A percentile compares a stretch with the other conserved stretches of the same genome.
Evolutionary conservation across 2,888 invertebrate species (phyloP).

Genomic region (Zeuzera pyrina): DNA sequence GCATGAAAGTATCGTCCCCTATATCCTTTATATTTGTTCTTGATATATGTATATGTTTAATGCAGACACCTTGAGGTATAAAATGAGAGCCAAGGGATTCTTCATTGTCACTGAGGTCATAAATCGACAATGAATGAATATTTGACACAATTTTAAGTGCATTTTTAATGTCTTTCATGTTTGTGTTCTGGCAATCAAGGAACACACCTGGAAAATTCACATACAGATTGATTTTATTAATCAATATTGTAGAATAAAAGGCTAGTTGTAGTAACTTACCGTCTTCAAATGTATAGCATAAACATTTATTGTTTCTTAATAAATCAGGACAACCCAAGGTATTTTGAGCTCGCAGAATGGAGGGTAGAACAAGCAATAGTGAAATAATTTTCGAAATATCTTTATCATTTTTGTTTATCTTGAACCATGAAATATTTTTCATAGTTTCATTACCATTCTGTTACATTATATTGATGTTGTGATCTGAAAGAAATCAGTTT

Average conservation of each 20-base stretch:
- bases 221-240: background rate
- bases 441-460: conserved; percentile 63
- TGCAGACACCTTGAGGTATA: conserved; percentile 81
- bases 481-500: too few species aligned
- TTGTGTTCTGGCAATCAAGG: conserved; percentile 89
- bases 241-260: conserved; percentile 3
- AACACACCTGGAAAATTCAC: conserved; percentile 80
- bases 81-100: conserved; percentile 83
- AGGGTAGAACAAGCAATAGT: conserved; percentile 56
- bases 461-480: conserved; percentile 38
- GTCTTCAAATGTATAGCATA: conserved; percentile 93
- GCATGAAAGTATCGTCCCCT: conserved; percentile 80
- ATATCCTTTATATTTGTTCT: conserved; percentile 80
- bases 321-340: conserved; percentile 78
- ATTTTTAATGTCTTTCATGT: conserved; percentile 79
- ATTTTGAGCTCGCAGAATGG: conserved; percentile 65
- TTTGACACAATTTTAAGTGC: conserved; percentile 79
- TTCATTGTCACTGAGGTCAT: conserved; percentile 88
- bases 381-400: conserved; percentile 54
- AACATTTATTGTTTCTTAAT: conserved; percentile 84
- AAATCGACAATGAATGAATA: conserved; percentile 89
- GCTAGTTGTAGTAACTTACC: conserved; percentile 68
- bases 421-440: conserved; percentile 53
- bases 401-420: conserved; percentile 48
- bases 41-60: conserved; percentile 84